Conservation (phyloP, 1,140 invertebrate genomes). For the Subanguina moxae region DNA sequence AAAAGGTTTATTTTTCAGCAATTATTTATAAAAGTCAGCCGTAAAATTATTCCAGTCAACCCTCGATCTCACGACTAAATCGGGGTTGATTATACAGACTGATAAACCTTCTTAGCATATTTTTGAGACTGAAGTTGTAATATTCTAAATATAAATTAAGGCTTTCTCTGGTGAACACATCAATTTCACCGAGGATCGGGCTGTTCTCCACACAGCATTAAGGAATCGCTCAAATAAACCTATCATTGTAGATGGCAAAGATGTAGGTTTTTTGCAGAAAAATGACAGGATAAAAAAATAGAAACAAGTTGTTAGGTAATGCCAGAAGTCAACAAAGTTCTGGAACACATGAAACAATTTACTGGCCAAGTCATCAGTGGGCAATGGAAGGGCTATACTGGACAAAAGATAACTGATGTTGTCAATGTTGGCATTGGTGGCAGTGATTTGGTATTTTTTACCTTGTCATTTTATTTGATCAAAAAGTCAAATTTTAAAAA, state of each 20-base stretch:
- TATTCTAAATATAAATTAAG: too few relatives aligned
- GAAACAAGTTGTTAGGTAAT: constrained; percentile 67
- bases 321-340: constrained; percentile 82
- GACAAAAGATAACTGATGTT: constrained; percentile 90
- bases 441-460: constrained; percentile 75
- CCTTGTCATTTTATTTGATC: not conserved
- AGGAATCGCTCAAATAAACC: constrained; percentile 76
- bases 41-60: too few relatives aligned
- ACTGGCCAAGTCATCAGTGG: constrained; percentile 70
- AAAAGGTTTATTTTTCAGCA: constrained; percentile 18
- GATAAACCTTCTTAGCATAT: too few relatives aligned
- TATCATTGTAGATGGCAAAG: constrained; percentile 79
- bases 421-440: constrained; percentile 99
- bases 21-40: constrained; percentile 68
- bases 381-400: constrained; percentile 81
- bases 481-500: not conserved
- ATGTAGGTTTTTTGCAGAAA: constrained; percentile 65
- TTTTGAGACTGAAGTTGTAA: too few relatives aligned
- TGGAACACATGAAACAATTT: constrained; percentile 92
- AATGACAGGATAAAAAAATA: not conserved
- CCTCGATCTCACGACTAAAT: too few relatives aligned
- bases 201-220: constrained; percentile 89
- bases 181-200: constrained; percentile 92
- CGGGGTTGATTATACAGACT: constrained; percentile 93
- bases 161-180: constrained; percentile 75